Conservation (phyloP, 2,888 invertebrate species). For the Hirtodrosophila histrioides region DNA sequence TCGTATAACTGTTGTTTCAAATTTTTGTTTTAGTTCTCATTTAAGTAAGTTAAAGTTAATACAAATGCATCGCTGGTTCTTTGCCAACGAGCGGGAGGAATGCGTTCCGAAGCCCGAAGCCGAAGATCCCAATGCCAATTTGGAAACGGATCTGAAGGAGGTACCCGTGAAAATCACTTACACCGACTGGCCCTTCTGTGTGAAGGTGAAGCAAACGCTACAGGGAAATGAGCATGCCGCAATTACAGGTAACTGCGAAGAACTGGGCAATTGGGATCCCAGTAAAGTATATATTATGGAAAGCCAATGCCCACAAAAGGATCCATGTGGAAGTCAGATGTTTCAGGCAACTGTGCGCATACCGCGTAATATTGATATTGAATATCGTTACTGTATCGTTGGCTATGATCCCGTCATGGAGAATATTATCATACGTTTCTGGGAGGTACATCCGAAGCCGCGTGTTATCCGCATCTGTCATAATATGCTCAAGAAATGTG, state of each 20-base stretch:
- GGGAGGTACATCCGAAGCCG: conserved; percentile 91
- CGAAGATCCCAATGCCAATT: rapidly evolving
- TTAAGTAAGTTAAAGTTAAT: neutral
- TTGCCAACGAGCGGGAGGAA: conserved; percentile 85
- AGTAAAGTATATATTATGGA: conserved; percentile 86
- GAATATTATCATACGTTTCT: conserved; percentile 87
- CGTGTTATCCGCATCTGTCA: conserved; percentile 85
- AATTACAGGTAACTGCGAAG: conserved; percentile 88
- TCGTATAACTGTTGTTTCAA: neutral
- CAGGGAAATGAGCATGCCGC: conserved; percentile 87
- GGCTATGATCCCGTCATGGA: conserved; percentile 86
- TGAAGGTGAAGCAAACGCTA: conserved; percentile 84
- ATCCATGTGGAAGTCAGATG: neutral
- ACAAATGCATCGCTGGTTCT: conserved; percentile 89
- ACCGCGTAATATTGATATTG: conserved; percentile 88
- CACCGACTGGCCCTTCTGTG: conserved; percentile 85
- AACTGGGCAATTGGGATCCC: conserved; percentile 89
- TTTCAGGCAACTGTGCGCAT: conserved; percentile 85
- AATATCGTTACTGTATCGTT: conserved; percentile 91
- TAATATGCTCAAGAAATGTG: conserved; percentile 83
- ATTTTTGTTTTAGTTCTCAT: conserved; percentile 20
- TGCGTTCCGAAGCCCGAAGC: conserved; percentile 28
- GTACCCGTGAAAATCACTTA: conserved; percentile 39
- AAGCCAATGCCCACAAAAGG: conserved; percentile 71
- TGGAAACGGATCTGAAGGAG: conserved; percentile 14